Conservation (phyloP, 2,888 invertebrate species). For the Zeuzera pyrina region DNA sequence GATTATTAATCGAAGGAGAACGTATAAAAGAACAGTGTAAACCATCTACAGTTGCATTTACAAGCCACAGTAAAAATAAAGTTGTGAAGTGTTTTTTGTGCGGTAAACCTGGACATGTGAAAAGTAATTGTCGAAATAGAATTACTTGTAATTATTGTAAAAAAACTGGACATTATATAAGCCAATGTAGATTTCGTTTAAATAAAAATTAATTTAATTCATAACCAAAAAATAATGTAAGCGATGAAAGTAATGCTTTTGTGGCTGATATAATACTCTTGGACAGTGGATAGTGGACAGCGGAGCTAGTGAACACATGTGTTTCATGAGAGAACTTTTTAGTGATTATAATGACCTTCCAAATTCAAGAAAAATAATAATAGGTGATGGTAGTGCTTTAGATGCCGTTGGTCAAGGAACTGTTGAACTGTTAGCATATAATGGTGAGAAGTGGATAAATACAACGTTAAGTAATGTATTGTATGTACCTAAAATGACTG, state of each 20-base stretch:
- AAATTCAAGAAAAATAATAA: background rate
- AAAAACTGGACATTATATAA: too few relatives aligned
- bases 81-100: too few relatives aligned
- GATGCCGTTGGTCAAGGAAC: background rate
- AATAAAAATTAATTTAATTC: too few relatives aligned
- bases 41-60: too few relatives aligned
- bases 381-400: background rate
- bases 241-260: background rate
- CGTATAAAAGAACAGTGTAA: too few relatives aligned
- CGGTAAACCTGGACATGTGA: too few relatives aligned
- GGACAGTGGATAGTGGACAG: background rate
- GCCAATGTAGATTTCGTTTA: too few relatives aligned
- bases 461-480: slow-evolving; percentile 1
- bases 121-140: too few relatives aligned
- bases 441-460: background rate
- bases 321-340: background rate
- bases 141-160: too few relatives aligned
- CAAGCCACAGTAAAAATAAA: too few relatives aligned
- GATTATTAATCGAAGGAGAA: too few relatives aligned
- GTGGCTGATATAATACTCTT: background rate
- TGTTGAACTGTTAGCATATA: background rate
- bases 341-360: background rate
- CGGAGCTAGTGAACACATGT: background rate
- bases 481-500: background rate
- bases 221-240: too few relatives aligned